These are phyloP conservation scores for Sebastes flavidus DNA, from an alignment of 2,797 vertebrate genomes.

Conservation along the genomic window DNA sequence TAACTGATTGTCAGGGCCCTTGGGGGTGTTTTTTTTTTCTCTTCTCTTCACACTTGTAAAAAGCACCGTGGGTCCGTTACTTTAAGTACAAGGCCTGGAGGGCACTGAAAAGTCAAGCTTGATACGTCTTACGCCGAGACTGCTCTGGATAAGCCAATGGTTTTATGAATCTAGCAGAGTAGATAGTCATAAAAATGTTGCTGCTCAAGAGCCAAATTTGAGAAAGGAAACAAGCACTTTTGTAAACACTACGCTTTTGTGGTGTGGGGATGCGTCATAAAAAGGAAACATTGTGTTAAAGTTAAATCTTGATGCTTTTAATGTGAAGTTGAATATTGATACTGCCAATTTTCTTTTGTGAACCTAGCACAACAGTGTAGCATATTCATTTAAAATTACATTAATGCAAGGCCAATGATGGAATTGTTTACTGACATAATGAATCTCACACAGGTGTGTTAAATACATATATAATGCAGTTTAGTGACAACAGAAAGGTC, in stretches of 20 bases:
- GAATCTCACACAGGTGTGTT: conserved; percentile 29
- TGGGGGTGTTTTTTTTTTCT: conserved; percentile 43
- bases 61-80: conserved; percentile 61
- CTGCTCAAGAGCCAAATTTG: conserved; percentile 36
- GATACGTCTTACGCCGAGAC: conserved; percentile 59
- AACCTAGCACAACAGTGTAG: background rate
- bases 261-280: background rate
- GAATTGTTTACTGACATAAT: background rate
- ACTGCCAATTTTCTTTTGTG: background rate
- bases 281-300: conserved; percentile 12
- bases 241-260: conserved; percentile 20
- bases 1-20: conserved; percentile 71
- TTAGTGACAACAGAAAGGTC: background rate
- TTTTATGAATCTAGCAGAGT: conserved; percentile 36
- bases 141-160: conserved; percentile 48
- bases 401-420: conserved; percentile 11
- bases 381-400: conserved; percentile 16
- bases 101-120: conserved; percentile 59
- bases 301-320: conserved; percentile 1
- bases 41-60: conserved; percentile 62
- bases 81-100: conserved; percentile 72
- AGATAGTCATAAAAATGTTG: conserved; percentile 27
- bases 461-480: background rate
- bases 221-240: conserved; percentile 34
- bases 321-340: background rate